phyloP scores from a whole-genome alignment of 2,797 vertebrate species.

The Gymnoscopelus braueri region DNA sequence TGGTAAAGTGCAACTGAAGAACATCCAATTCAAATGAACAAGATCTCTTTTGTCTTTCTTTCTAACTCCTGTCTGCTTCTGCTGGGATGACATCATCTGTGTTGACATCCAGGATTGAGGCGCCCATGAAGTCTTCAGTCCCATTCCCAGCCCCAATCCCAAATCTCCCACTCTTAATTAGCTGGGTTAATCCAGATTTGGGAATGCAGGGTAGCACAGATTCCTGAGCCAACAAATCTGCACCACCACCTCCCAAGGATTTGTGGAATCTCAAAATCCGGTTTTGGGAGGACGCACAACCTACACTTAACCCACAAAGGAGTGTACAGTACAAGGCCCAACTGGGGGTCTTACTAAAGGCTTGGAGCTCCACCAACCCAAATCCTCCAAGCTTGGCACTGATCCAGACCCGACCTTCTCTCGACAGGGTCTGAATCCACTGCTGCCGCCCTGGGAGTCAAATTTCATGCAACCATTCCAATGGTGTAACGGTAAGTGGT shows the following conservation, averaged over 20 bases:
- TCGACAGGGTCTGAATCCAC: constrained; percentile 73
- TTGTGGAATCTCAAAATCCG: constrained; percentile 68
- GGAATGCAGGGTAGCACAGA: constrained; percentile 62
- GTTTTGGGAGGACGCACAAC: constrained; percentile 29
- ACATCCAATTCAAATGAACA: constrained; percentile 58
- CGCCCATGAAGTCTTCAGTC: constrained; percentile 55
- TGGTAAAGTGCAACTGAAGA: constrained; percentile 43
- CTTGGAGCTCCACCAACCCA: constrained; percentile 32
- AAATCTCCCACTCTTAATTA: constrained; percentile 67
- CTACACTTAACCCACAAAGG: constrained; percentile 25
- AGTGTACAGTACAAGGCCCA: constrained; percentile 18
- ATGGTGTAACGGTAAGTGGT: constrained; percentile 86
- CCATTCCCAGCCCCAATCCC: constrained; percentile 50
- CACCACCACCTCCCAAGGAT: constrained; percentile 59
- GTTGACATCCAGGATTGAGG: constrained; percentile 64
- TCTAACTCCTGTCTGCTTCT: constrained; percentile 27
- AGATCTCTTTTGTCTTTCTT: constrained; percentile 68
- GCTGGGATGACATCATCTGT: constrained; percentile 68
- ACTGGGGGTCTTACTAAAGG: constrained; percentile 51
- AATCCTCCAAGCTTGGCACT: constrained; percentile 47
- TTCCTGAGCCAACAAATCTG: constrained; percentile 69
- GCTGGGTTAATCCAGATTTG: constrained; percentile 77
- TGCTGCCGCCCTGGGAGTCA: constrained; percentile 72
- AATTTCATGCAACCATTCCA: constrained; percentile 88
- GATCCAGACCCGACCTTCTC: constrained; percentile 56